Conservation (phyloP, 2,113 vertebrate species). For the Camarhynchus parvulus region DNA sequence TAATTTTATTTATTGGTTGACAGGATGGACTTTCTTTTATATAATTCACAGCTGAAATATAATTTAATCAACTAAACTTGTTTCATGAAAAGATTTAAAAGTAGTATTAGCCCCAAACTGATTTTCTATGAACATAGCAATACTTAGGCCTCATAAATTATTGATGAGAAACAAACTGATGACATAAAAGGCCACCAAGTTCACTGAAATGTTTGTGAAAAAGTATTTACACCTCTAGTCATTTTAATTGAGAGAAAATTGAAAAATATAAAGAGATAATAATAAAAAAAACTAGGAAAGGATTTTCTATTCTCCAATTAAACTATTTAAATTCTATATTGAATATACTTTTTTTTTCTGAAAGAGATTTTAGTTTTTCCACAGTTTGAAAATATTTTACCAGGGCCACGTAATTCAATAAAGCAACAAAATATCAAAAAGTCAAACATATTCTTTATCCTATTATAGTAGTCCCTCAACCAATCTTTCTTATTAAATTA, state of each 20-base stretch:
- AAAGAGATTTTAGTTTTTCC: neutral
- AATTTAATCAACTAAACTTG: neutral
- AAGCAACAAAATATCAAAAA: neutral
- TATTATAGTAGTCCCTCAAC: neutral
- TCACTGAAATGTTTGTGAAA: neutral
- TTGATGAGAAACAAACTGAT: neutral
- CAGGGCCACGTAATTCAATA: neutral
- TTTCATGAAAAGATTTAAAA: neutral
- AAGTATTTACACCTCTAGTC: neutral
- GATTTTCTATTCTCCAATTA: accelerated
- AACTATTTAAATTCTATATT: neutral
- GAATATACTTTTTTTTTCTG: neutral
- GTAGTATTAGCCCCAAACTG: neutral
- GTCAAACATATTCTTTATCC: neutral
- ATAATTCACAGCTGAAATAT: neutral
- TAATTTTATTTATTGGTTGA: neutral
- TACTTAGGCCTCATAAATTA: neutral
- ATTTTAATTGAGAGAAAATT: neutral
- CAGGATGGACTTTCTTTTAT: neutral
- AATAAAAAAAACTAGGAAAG: accelerated
- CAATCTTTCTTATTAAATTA: neutral
- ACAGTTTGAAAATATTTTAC: neutral
- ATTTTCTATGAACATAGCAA: neutral
- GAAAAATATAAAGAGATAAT: neutral
- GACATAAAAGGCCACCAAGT: neutral